Evolutionary conservation across 2,888 invertebrate species (phyloP).

Genomic region (Brachylomia viminalis): DNA sequence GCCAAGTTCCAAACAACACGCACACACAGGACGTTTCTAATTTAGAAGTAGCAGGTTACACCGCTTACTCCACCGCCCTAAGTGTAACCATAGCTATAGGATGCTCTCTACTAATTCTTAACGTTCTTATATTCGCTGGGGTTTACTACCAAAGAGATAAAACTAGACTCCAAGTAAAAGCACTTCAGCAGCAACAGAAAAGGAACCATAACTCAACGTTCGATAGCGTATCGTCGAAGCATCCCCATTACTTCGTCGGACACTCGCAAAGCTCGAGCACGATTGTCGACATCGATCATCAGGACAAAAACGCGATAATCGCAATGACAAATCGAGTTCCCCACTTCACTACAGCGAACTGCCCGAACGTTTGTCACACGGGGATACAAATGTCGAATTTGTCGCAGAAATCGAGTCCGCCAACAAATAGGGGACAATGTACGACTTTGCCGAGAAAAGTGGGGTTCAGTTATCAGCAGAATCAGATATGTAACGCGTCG

Average conservation of each 20-base stretch:
- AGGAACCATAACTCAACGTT: slow-evolving; percentile 90
- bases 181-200: slow-evolving; percentile 93
- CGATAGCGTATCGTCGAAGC: slow-evolving; percentile 92
- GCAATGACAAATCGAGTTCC: slow-evolving; percentile 88
- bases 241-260: slow-evolving; percentile 94
- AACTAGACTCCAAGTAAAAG: slow-evolving; percentile 94
- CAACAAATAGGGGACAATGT: slow-evolving; percentile 85
- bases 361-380: slow-evolving; percentile 91
- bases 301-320: slow-evolving; percentile 91
- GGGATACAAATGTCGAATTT: slow-evolving; percentile 90
- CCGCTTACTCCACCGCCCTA: slow-evolving; percentile 94
- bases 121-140: slow-evolving; percentile 95
- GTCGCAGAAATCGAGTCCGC: slow-evolving; percentile 86
- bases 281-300: slow-evolving; percentile 96
- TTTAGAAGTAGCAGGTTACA: slow-evolving; percentile 94
- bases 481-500: slow-evolving; percentile 86
- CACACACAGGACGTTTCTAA: slow-evolving; percentile 95
- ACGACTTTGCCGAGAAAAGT: slow-evolving; percentile 89
- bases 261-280: slow-evolving; percentile 95
- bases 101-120: slow-evolving; percentile 94
- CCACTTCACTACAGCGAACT: slow-evolving; percentile 87
- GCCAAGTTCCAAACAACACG: slow-evolving; percentile 90
- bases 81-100: slow-evolving; percentile 95
- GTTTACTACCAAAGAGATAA: slow-evolving; percentile 96
- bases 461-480: slow-evolving; percentile 87